These are phyloP conservation scores for Andrena flavipes DNA, from an alignment of 2,888 invertebrate species.

Conservation along the genomic window DNA sequence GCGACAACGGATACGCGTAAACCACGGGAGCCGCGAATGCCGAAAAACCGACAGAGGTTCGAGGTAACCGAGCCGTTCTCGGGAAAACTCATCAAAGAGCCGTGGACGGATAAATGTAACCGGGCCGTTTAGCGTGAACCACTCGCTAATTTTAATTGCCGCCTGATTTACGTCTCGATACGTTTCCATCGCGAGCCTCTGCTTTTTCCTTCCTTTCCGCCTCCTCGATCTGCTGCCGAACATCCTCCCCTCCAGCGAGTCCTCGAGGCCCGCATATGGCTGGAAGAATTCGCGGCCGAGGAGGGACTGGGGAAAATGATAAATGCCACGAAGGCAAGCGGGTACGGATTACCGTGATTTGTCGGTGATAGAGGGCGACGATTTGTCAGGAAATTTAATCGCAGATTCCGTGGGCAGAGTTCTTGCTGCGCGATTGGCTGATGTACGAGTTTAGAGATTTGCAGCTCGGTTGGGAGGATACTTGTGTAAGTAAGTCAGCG, in stretches of 20 bases:
- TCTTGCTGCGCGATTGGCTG: not conserved
- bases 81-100: conserved; percentile 83
- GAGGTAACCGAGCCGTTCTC: conserved; percentile 71
- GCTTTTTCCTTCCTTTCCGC: not conserved
- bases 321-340: conserved; percentile 51
- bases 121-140: conserved; percentile 83
- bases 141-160: conserved; percentile 84
- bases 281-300: not conserved
- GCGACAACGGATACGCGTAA: conserved; percentile 84
- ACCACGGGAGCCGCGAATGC: conserved; percentile 74
- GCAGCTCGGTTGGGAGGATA: not conserved
- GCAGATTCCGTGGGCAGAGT: conserved; percentile 8
- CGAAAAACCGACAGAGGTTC: conserved; percentile 69
- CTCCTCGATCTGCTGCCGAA: not conserved
- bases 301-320: conserved; percentile 38
- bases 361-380: conserved; percentile 32
- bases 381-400: conserved; percentile 51
- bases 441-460: not conserved
- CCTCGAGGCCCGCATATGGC: conserved; percentile 1
- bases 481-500: not conserved
- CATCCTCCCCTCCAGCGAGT: not conserved
- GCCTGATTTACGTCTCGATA: conserved; percentile 80
- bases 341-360: conserved; percentile 61
- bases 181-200: conserved; percentile 25
- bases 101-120: conserved; percentile 83